Evolutionary conservation across 2,888 invertebrate genomes (phyloP), one percentile per base, ranked within the genome.

Genomic region (Litoditis marina): DNA sequence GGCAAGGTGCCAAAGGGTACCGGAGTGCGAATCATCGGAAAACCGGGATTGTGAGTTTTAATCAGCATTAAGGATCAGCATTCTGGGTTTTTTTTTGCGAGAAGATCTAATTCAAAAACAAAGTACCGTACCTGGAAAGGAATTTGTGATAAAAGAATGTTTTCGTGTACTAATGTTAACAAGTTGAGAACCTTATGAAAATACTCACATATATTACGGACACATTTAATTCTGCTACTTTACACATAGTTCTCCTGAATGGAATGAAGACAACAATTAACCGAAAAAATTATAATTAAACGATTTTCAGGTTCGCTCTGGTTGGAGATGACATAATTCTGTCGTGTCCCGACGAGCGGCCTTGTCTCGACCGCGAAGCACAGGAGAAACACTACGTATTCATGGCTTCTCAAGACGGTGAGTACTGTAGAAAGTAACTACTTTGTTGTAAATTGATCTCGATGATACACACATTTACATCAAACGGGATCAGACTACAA

Each of bases 271-370:
- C 44, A 44, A 44, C 44, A 22, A 3, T 44, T 44, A 6, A 3
- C 25, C 39, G 19, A 25, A 44, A 8, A 8, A 49, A 39, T 39
- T 49, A n/a, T 4, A 22, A 50, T 6, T 8, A 50, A 5, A 6
- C 30, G 25, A 28, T 50, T 53, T 52, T 28, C 36, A 60, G 53
- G 25, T 61, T 61, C 39, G 61, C 61, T 22, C 61, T 61, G 11
- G 34, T 70, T 27, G 70, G 69, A 30, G 65, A 65, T 27, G 63
- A 66, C 22, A 46, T 77, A 2, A 60, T 70, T 42, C 51, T 77
- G 2, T 63, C 69, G 1, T 77, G 77, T 63, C 46, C 57, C 4
- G 56, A 54, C 0, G 69, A 70, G 19, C 56, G 60, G 3, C 58
- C 63, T 69, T 61, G 61, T 22, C 13, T 61, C n/a, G 61, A 61